Percentiles rank a stretch among this genome's conserved stretches.
These are phyloP conservation scores for Pseudachorutes palmiensis DNA, from an alignment of 1,140 invertebrate genomes.

Conservation along the genomic window DNA sequence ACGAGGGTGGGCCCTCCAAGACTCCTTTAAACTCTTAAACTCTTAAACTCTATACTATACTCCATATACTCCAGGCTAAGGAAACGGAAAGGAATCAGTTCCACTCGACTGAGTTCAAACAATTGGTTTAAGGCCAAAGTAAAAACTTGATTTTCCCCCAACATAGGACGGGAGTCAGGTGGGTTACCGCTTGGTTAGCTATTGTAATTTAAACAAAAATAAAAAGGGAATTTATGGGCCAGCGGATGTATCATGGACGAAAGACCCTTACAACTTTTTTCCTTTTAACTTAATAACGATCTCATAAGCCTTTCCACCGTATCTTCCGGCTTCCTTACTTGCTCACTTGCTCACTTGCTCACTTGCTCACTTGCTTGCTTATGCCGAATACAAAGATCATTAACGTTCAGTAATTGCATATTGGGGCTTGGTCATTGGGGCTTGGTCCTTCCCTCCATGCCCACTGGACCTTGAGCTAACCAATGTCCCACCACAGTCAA, in stretches of 20 bases:
- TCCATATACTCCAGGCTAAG: too few relatives aligned
- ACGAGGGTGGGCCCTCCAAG: too few relatives aligned
- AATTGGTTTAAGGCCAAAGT: slow-evolving; percentile 16
- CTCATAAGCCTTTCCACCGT: neutral
- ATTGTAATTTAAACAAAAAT: slow-evolving; percentile 8
- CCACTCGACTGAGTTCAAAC: slow-evolving; percentile 38
- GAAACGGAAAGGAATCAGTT: slow-evolving; percentile 40
- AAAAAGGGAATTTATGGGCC: slow-evolving; percentile 5
- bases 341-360: too few relatives aligned
- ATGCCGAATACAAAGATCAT: neutral
- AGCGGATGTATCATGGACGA: slow-evolving; percentile 12
- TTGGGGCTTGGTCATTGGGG: neutral
- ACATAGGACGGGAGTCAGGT: neutral
- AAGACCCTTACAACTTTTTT: neutral
- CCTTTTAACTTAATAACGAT: slow-evolving; percentile 5
- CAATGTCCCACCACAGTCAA: neutral
- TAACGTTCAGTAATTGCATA: neutral
- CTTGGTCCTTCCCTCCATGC: neutral
- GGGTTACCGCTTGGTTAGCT: neutral
- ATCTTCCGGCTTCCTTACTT: too few relatives aligned
- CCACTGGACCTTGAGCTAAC: neutral
- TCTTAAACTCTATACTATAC: too few relatives aligned
- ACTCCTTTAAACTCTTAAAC: too few relatives aligned
- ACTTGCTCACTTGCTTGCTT: neutral
- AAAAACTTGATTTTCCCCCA: slow-evolving; percentile 5